These are phyloP conservation scores for Neotragus pygmaeus DNA, from an alignment of 2,113 vertebrate genomes.

Conservation along the genomic window DNA sequence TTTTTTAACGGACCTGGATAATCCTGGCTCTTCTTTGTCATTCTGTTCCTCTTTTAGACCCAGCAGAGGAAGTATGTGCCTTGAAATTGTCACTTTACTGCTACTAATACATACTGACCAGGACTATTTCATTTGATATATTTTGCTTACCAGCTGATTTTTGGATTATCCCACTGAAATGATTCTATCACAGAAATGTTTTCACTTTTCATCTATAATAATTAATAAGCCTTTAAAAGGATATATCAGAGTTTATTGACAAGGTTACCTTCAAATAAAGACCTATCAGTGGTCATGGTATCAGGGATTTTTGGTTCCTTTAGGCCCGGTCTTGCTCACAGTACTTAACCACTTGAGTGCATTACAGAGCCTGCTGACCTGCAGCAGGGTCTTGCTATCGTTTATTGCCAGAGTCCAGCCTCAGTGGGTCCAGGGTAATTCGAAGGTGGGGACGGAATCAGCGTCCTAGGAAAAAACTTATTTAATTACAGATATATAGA, in stretches of 20 bases:
- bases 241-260: neutral
- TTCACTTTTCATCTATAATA: neutral
- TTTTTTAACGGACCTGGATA: neutral
- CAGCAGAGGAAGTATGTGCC: neutral
- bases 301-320: neutral
- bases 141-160: neutral
- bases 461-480: no score
- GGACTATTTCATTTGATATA: neutral
- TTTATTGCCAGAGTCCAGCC: no score
- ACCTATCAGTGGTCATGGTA: neutral
- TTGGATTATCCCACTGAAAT: neutral
- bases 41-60: neutral
- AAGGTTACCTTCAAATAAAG: neutral
- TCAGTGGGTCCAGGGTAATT: no score
- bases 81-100: neutral
- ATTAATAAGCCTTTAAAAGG: neutral
- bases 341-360: neutral
- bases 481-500: no score
- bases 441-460: no score
- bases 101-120: neutral
- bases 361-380: neutral
- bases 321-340: neutral
- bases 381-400: no score
- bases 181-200: neutral
- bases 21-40: neutral